Percentiles rank a stretch among this genome's conserved stretches.
These are phyloP conservation scores for Dynastes maya DNA, from an alignment of 2,888 invertebrate species.

Conservation along the genomic window DNA sequence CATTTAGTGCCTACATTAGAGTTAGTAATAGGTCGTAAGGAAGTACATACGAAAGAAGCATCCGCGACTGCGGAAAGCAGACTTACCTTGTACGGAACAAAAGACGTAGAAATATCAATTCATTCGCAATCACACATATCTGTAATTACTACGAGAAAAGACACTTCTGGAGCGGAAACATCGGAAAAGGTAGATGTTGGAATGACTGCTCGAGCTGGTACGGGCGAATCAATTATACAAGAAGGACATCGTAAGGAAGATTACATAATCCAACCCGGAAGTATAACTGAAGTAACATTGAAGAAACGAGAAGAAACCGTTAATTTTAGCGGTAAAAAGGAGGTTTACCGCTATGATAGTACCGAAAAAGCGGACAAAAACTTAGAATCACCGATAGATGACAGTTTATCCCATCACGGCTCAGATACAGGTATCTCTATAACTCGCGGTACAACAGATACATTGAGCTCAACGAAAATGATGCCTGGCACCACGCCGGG, in stretches of 20 bases:
- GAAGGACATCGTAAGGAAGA: constrained; percentile 62
- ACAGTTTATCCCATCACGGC: constrained; percentile 72
- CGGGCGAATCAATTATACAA: constrained; percentile 62
- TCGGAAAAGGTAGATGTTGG: constrained; percentile 71
- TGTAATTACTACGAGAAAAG: constrained; percentile 70
- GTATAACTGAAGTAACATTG: constrained; percentile 61
- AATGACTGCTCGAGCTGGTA: constrained; percentile 69
- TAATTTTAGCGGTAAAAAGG: constrained; percentile 72
- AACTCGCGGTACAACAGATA: constrained; percentile 71
- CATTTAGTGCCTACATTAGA: constrained; percentile 68
- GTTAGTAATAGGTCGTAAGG: constrained; percentile 73
- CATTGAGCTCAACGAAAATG: constrained; percentile 68
- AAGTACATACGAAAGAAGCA: constrained; percentile 72
- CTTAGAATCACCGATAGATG: constrained; percentile 71
- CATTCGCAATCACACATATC: constrained; percentile 73
- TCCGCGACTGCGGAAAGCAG: constrained; percentile 73
- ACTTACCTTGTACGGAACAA: constrained; percentile 72
- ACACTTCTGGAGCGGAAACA: constrained; percentile 69
- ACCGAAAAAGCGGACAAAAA: constrained; percentile 56
- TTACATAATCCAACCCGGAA: constrained; percentile 68
- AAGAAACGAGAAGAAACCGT: constrained; percentile 72
- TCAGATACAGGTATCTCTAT: constrained; percentile 74
- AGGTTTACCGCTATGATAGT: constrained; percentile 71
- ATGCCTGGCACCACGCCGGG: constrained; percentile 66
- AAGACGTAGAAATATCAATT: constrained; percentile 74